phyloP scores from a whole-genome alignment of 2,113 vertebrate genomes.

The Melanerpes aurifrons region DNA sequence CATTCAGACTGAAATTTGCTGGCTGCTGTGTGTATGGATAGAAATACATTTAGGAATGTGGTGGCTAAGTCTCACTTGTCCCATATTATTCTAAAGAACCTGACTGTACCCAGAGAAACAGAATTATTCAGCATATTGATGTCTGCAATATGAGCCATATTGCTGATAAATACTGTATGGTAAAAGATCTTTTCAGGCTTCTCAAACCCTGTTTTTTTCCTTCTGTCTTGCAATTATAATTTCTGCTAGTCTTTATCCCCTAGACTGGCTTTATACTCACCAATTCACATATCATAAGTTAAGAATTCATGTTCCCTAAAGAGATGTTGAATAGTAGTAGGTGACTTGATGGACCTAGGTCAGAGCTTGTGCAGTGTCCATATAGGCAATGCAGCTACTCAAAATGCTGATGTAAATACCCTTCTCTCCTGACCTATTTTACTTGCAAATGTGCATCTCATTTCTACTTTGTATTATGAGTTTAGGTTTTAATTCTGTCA shows the following conservation, averaged over 20 bases:
- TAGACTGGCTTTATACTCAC: background rate
- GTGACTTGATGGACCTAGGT: background rate
- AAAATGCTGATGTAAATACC: background rate
- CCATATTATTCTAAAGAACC: background rate
- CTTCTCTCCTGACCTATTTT: background rate
- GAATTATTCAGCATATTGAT: background rate
- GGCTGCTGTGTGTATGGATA: background rate
- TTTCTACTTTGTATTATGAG: background rate
- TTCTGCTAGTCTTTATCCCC: background rate
- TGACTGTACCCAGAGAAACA: background rate
- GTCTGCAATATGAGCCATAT: background rate
- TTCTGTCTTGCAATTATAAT: background rate
- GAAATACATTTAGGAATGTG: background rate
- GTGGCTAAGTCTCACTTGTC: background rate
- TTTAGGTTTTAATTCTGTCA: constrained; percentile 4
- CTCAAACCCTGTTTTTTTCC: background rate
- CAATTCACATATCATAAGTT: background rate
- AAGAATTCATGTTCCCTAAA: background rate
- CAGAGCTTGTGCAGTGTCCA: background rate
- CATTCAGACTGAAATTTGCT: background rate
- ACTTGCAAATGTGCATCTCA: background rate
- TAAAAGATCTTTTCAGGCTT: background rate
- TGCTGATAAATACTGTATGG: background rate
- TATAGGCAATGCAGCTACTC: background rate
- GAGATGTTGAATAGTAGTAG: background rate